Evolutionary conservation across 2,797 vertebrate genomes (phyloP), one percentile per base, ranked within the genome.

Genomic region (Petrocephalus sullivani): DNA sequence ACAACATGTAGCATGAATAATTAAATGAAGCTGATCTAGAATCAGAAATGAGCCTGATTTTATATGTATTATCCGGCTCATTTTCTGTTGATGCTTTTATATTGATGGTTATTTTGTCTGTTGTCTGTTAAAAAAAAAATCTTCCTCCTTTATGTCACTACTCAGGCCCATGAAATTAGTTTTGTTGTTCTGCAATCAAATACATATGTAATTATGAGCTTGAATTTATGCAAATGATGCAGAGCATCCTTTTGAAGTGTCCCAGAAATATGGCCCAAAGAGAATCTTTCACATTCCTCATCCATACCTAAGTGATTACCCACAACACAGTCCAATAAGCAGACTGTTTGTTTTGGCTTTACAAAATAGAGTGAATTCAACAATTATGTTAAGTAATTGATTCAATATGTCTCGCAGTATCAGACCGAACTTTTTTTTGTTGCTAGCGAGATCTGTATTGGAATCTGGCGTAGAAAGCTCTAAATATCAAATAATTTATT

Each of bases 401-500:
- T 88, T 82, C 87, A 88, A 23, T 41, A 85, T 67, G 58, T 85
- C 23, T 33, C 46, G 8, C 75, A 60, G 54, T 83, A n/a, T 81
- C 58, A 12, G 54, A 53, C 37, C 10, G 8, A 60, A 49, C n/a
- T 28, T 88, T 58, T 84, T 87, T 57, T 87, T 41, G 51, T 58
- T 87, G 71, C 87, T 81, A 33, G 87, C 33, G 53, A 75, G 49
- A 41, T 87, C 33, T 46, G 85, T 82, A 54, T 58, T 82, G 67
- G 28, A 81, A 46, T 81, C 53, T 81, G 23, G 61, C 21, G 5
- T 12, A 84, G 61, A 67, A 67, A 33, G 23, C 33, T 64, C 21
- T 49, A 84, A 61, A 84, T 67, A 53, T 85, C 46, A 10, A 82
- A 67, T 88, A 84, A 88, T 88, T 88, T 84, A 88, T 88, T 82